These are phyloP conservation scores for Chironomus tepperi DNA, from an alignment of 1,140 invertebrate genomes.

Conservation along the genomic window DNA sequence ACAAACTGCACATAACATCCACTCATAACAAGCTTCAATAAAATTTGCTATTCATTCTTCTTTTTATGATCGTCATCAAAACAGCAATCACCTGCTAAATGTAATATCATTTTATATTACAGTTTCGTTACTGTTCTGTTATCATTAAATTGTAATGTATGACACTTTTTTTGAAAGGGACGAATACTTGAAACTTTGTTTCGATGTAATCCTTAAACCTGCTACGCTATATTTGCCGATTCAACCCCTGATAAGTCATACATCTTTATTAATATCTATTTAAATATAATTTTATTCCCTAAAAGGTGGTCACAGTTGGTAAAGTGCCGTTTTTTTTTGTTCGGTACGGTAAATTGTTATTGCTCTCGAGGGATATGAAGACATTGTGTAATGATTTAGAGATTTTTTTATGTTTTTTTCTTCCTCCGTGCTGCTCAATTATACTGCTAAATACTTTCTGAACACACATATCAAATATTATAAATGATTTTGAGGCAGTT, in stretches of 20 bases:
- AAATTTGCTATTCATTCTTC: too few relatives aligned
- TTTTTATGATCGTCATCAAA: too few relatives aligned
- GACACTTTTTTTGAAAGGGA: not conserved
- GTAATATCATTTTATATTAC: constrained; percentile 1
- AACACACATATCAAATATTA: constrained; percentile 19
- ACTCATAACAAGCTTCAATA: too few relatives aligned
- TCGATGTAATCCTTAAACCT: not conserved
- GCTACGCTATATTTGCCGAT: not conserved
- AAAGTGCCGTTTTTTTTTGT: constrained; percentile 15
- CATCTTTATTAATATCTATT: constrained; percentile 22
- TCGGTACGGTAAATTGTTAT: constrained; percentile 7
- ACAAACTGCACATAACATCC: too few relatives aligned
- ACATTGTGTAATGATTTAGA: not conserved
- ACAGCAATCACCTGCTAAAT: not conserved
- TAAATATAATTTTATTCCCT: constrained; percentile 22
- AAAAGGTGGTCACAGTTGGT: constrained; percentile 23
- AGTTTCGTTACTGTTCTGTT: too few relatives aligned
- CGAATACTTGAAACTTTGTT: not conserved
- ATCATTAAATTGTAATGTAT: not conserved
- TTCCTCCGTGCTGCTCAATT: not conserved
- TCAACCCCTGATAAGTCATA: constrained; percentile 19
- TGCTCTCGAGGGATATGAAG: constrained; percentile 1
- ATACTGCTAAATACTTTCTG: not conserved
- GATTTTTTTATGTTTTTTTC: constrained; percentile 3
- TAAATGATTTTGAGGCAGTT: constrained; percentile 17